Base-by-base conservation (phyloP, 1,140 invertebrate genomes). In the Drosophila aff. region DNA sequence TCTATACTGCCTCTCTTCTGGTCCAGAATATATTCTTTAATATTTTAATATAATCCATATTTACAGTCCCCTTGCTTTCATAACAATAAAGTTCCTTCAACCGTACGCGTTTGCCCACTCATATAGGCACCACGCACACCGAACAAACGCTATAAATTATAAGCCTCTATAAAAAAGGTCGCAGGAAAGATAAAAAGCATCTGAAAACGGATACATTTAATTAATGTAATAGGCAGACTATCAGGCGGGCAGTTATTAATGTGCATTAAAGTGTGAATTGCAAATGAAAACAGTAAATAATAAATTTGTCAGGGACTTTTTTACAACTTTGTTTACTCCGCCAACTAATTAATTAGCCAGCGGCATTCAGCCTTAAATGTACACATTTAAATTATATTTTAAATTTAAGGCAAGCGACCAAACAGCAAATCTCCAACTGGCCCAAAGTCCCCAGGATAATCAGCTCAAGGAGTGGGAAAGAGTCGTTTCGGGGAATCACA, bases 131-230 rank as follows among this genome's bases (percentile, higher is more conserved):
- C 52, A 11, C 36, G 41, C 33, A 31, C 53, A 28, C 26, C 53
- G 4, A 44, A 15, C 21, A 63, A 64, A 36, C 7, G 16, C 58
- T 13, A 44, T 44, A 66, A 66, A 66, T 66, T 44, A 33, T 36
- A 40, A 23, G 21, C 21, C 16, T 18, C 16, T 60, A 83, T 83
- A 83, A 64, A 67, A 76, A 83, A 71, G 57, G 79, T 65, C 57
- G 55, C 66, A 46, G 59, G 31, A 38, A 61, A 38, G 33, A 38
- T 65, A 65, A 65, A 47, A 67, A 10, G 8, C 13, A 66, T 36
- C 41, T 43, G 57, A 65, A 65, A 64, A 63, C 36, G 28, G 16
- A 44, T 58, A 83, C 57, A 63, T 28, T 60, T 66, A 64, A 67
- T 67, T 67, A 49, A 47, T 67, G 62, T 65, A 67, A 67, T 67